phyloP scores from a whole-genome alignment of 2,797 vertebrate genomes.

The Pipistrellus pygmaeus region DNA sequence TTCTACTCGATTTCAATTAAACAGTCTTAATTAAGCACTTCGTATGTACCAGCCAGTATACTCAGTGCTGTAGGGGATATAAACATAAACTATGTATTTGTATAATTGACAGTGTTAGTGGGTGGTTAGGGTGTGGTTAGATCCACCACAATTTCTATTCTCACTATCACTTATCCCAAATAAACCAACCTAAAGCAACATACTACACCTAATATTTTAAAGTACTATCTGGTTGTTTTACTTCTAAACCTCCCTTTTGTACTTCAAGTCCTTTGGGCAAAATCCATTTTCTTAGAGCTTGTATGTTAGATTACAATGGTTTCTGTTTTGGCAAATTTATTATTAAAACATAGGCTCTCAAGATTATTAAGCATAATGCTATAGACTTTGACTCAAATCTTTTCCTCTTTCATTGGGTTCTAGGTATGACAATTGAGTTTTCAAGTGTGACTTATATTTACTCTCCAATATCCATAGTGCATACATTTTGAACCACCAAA shows the following conservation, averaged over 20 bases:
- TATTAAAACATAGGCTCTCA: conserved; percentile 19
- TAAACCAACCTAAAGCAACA: neutral
- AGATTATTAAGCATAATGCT: neutral
- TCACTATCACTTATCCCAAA: neutral
- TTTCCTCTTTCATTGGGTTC: neutral
- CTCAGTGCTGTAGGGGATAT: neutral
- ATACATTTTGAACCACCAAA: neutral
- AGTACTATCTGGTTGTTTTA: neutral
- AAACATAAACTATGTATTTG: neutral
- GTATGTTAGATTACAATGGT: neutral
- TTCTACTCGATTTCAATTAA: conserved; percentile 14
- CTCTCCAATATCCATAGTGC: neutral
- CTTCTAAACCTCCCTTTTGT: neutral
- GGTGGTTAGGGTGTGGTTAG: neutral
- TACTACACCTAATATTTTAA: neutral
- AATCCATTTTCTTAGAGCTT: conserved; percentile 12
- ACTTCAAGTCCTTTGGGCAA: neutral
- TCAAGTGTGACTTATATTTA: neutral
- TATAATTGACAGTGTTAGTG: neutral
- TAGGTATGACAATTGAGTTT: neutral
- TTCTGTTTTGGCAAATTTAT: neutral
- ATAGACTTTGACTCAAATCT: neutral
- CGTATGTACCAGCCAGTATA: neutral
- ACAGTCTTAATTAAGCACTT: conserved; percentile 1
- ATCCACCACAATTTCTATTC: neutral